Evolutionary conservation across 2,797 vertebrate genomes (phyloP).

Genomic region (Tolypeutes matacus): DNA sequence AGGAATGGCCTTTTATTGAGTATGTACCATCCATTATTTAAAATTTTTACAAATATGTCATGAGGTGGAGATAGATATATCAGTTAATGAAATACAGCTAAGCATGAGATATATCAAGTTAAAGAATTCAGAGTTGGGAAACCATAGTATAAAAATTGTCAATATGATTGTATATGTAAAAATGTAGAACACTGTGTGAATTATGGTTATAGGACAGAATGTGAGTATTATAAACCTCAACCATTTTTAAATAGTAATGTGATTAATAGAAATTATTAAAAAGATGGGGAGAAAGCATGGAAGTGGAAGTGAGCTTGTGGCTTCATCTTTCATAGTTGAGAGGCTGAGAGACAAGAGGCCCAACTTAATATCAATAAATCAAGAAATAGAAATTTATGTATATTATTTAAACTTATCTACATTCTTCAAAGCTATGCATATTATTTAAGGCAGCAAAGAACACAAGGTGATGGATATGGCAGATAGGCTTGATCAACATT

Average conservation of each 20-base stretch:
- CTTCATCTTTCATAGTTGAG: not conserved
- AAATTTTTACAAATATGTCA: constrained; percentile 41
- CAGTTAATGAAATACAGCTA: not conserved
- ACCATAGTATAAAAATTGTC: not conserved
- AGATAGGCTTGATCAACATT: not conserved
- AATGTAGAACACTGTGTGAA: not conserved
- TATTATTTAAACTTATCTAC: constrained; percentile 10
- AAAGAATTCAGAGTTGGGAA: not conserved
- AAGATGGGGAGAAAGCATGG: not conserved
- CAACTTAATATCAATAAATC: constrained; percentile 22
- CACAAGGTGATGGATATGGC: not conserved
- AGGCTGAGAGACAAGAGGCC: not conserved
- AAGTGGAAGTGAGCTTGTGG: not conserved
- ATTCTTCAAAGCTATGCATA: not conserved
- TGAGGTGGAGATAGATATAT: not conserved
- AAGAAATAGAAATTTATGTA: constrained; percentile 13
- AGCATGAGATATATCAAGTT: not conserved
- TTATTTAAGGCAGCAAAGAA: constrained; percentile 35
- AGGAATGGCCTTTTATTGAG: not conserved
- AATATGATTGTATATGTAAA: constrained; percentile 48
- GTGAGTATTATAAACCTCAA: not conserved
- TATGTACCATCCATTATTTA: not conserved
- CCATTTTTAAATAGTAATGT: not conserved
- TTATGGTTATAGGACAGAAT: not conserved
- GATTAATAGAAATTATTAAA: constrained; percentile 33